A percentile compares a stretch with the other conserved stretches of the same genome.
phyloP scores from a whole-genome alignment of 1,140 invertebrate genomes.

The Formica selysi region DNA sequence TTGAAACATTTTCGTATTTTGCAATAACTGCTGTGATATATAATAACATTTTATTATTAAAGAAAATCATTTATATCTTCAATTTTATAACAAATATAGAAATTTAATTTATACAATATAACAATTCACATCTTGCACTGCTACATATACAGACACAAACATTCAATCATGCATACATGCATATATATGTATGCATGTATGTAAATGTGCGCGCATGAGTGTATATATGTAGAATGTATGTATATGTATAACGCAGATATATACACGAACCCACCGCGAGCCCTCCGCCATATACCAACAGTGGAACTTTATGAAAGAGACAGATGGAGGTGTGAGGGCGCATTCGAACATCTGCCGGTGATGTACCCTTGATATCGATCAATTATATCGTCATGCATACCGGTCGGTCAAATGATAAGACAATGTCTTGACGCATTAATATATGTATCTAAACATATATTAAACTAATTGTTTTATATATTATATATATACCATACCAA shows the following conservation, averaged over 20 bases:
- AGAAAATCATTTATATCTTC: neutral
- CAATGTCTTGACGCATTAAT: slow-evolving; percentile 32
- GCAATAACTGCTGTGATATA: neutral
- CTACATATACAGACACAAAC: too few relatives aligned
- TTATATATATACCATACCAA: too few relatives aligned
- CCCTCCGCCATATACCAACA: slow-evolving; percentile 35
- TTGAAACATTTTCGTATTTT: neutral
- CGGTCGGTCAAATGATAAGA: slow-evolving; percentile 43
- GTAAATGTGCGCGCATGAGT: too few relatives aligned
- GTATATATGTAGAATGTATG: neutral
- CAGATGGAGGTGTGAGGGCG: slow-evolving; percentile 78
- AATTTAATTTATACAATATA: neutral
- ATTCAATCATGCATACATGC: too few relatives aligned
- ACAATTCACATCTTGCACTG: neutral
- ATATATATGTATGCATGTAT: too few relatives aligned
- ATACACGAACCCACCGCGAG: slow-evolving; percentile 22
- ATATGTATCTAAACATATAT: too few relatives aligned
- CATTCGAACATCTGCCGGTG: slow-evolving; percentile 80
- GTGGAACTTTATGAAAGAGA: slow-evolving; percentile 76
- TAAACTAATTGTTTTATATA: too few relatives aligned
- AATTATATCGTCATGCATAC: slow-evolving; percentile 73
- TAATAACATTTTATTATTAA: neutral
- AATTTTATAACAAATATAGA: neutral
- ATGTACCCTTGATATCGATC: slow-evolving; percentile 81
- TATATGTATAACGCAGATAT: slow-evolving; percentile 39